These are phyloP conservation scores for Oenanthe oenanthe DNA, from an alignment of 2,113 vertebrate genomes.

Conservation along the genomic window DNA sequence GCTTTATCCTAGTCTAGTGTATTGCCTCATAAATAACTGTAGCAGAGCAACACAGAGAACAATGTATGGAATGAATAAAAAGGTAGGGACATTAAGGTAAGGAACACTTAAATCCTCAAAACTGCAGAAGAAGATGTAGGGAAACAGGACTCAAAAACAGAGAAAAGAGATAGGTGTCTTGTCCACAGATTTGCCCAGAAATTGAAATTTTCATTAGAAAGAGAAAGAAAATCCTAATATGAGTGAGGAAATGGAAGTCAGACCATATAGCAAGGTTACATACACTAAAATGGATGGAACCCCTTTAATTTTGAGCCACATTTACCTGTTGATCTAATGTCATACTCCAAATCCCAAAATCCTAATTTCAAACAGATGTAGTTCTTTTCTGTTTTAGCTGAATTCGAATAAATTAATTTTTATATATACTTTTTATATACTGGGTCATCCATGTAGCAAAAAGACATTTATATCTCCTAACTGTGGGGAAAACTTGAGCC, in stretches of 20 bases:
- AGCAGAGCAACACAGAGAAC: not conserved
- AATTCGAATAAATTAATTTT: not conserved
- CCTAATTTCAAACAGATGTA: not conserved
- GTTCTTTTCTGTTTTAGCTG: not conserved
- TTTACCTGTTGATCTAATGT: not conserved
- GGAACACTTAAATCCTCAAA: not conserved
- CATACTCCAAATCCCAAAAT: not conserved
- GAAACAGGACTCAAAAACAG: not conserved
- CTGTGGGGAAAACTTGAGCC: too few relatives aligned
- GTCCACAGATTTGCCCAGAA: not conserved
- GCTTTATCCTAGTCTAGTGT: not conserved
- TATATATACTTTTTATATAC: too few relatives aligned
- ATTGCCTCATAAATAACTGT: not conserved
- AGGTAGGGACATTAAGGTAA: not conserved
- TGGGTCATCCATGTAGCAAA: too few relatives aligned
- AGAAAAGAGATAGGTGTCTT: not conserved
- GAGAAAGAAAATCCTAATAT: not conserved
- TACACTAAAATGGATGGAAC: not conserved
- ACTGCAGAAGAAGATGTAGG: not conserved
- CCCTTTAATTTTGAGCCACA: not conserved
- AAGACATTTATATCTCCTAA: too few relatives aligned
- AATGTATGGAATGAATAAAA: not conserved
- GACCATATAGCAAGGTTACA: not conserved
- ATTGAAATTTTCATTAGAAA: not conserved
- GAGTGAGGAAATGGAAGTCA: not conserved